phyloP scores from a whole-genome alignment of 2,113 vertebrate genomes.

The Anolis carolinensis region DNA sequence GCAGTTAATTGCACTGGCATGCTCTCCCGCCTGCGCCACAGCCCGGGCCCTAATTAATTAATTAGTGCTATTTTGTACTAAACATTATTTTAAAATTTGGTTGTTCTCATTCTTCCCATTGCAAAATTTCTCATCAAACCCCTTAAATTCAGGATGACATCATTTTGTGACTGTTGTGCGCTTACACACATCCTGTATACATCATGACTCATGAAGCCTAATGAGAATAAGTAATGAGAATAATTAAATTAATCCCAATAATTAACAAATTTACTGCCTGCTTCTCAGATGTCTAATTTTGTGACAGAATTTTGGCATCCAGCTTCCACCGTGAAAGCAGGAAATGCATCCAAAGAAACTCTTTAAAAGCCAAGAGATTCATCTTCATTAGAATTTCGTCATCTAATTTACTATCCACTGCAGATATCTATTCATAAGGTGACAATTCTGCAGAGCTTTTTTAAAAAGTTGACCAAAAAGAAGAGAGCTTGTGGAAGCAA shows the following conservation, averaged over 20 bases:
- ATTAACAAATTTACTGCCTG: conserved; percentile 75
- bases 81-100: conserved; percentile 14
- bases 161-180: conserved; percentile 63
- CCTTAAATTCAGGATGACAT: conserved; percentile 64
- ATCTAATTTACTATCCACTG: conserved; percentile 67
- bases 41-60: too few species aligned
- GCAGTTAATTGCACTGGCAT: too few species aligned
- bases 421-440: conserved; percentile 70
- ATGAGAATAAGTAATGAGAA: conserved; percentile 76
- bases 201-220: conserved; percentile 74
- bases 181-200: conserved; percentile 60
- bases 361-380: conserved; percentile 78
- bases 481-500: background rate
- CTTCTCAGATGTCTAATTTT: conserved; percentile 73
- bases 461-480: conserved; percentile 27
- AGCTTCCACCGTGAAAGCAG: conserved; percentile 73
- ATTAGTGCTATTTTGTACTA: conserved; percentile 41
- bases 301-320: conserved; percentile 78
- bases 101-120: background rate
- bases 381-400: conserved; percentile 83
- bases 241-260: conserved; percentile 79
- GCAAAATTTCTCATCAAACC: conserved; percentile 45
- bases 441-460: conserved; percentile 12
- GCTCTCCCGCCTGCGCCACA: too few species aligned
- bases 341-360: conserved; percentile 77